Evolutionary conservation across 2,888 invertebrate species (phyloP).

Genomic region (Spilarctia lutea): DNA sequence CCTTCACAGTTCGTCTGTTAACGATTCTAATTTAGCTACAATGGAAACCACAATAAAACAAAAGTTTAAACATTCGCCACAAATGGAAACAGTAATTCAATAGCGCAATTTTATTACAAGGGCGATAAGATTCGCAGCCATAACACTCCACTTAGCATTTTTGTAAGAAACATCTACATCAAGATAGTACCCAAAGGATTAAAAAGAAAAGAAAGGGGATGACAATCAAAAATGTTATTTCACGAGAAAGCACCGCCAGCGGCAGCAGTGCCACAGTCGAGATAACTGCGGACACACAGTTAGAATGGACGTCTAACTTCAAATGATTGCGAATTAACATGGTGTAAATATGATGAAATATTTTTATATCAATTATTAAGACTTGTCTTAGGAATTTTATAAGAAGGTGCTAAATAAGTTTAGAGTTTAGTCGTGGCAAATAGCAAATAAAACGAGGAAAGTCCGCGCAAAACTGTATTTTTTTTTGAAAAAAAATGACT

Average conservation of each 20-base stretch:
- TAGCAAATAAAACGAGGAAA: background rate
- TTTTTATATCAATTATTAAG: no score
- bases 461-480: no score
- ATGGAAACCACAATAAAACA: constrained; percentile 11
- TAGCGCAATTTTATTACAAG: constrained; percentile 23
- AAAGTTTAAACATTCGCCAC: constrained; percentile 12
- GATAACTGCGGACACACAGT: constrained; percentile 39
- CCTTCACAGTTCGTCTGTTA: background rate
- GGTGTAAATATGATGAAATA: background rate
- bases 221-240: constrained; percentile 67
- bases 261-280: constrained; percentile 33
- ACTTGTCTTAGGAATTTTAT: background rate
- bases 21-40: background rate
- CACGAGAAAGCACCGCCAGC: constrained; percentile 50
- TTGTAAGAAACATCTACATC: constrained; percentile 44
- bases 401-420: background rate
- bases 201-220: constrained; percentile 51
- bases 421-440: background rate
- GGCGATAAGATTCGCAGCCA: constrained; percentile 25
- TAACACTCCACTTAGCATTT: constrained; percentile 50
- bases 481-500: no score
- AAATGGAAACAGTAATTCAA: constrained; percentile 21
- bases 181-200: constrained; percentile 48
- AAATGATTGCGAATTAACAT: no score
- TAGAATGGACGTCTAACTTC: background rate